A percentile compares a stretch with the other conserved stretches of the same genome.
phyloP scores from a whole-genome alignment of 2,113 vertebrate species.

The Sterna hirundo region DNA sequence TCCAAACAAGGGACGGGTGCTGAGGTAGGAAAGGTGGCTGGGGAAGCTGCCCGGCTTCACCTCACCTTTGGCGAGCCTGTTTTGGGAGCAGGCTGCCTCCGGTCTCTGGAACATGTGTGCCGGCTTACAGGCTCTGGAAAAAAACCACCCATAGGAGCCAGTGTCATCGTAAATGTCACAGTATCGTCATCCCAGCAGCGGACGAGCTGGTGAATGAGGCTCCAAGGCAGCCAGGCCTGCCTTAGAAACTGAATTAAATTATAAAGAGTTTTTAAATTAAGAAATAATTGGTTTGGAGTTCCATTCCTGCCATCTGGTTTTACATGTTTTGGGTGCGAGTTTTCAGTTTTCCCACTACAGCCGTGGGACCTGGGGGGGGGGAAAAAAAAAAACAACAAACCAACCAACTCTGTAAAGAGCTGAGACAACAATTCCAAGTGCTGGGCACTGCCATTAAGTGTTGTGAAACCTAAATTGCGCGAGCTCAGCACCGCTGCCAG shows the following conservation, averaged over 20 bases:
- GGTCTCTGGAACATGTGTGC: background rate
- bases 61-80: background rate
- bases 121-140: background rate
- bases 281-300: conserved; percentile 5
- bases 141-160: background rate
- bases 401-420: background rate
- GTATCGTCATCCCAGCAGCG: background rate
- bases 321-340: background rate
- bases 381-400: no score
- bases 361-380: no score
- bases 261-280: conserved; percentile 13
- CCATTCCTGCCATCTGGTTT: background rate
- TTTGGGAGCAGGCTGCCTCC: background rate
- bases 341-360: conserved; percentile 1
- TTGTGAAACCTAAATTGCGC: conserved; percentile 6
- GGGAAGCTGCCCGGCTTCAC: background rate
- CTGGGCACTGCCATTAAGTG: background rate
- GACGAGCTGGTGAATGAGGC: background rate
- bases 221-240: background rate
- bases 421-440: conserved; percentile 18
- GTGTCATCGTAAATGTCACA: background rate
- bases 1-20: background rate
- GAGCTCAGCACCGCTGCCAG: background rate
- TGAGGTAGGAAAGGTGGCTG: background rate
- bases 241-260: background rate